phyloP scores from a whole-genome alignment of 2,113 vertebrate species.

The Ifrita kowaldi region DNA sequence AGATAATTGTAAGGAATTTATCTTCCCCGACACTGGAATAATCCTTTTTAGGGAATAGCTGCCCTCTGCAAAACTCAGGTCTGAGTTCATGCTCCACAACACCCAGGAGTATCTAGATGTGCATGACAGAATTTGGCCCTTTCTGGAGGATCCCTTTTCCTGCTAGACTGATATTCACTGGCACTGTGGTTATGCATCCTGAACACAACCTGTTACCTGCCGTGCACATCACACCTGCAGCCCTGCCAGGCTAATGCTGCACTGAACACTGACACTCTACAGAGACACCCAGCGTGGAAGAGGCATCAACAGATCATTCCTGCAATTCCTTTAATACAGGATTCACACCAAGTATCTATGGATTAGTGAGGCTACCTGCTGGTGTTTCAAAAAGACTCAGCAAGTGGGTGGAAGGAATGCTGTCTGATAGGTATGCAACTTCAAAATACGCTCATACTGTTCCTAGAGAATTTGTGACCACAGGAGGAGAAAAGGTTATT shows the following conservation, averaged over 20 bases:
- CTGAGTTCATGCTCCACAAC: not conserved
- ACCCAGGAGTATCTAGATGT: not conserved
- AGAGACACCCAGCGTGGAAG: not conserved
- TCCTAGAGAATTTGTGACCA: slow-evolving; percentile 13
- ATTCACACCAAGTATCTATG: not conserved
- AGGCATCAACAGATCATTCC: not conserved
- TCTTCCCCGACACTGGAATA: not conserved
- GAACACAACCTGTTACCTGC: not conserved
- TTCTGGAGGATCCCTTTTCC: not conserved
- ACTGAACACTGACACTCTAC: not conserved
- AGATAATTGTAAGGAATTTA: not conserved
- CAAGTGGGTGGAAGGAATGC: not conserved
- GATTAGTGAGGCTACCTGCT: not conserved
- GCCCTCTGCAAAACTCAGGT: not conserved
- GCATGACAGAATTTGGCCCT: not conserved
- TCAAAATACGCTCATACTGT: not conserved
- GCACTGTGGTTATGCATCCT: not conserved
- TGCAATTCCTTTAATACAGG: not conserved
- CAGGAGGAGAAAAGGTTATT: slow-evolving; percentile 7
- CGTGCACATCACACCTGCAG: fast-evolving
- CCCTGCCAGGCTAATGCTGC: not conserved
- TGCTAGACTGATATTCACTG: not conserved
- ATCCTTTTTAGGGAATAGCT: not conserved
- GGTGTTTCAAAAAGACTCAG: not conserved
- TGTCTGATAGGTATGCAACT: not conserved